Evolutionary conservation across 2,888 invertebrate genomes (phyloP), one percentile per base, ranked within the genome.

Genomic region (Omphaloscelis lunosa): DNA sequence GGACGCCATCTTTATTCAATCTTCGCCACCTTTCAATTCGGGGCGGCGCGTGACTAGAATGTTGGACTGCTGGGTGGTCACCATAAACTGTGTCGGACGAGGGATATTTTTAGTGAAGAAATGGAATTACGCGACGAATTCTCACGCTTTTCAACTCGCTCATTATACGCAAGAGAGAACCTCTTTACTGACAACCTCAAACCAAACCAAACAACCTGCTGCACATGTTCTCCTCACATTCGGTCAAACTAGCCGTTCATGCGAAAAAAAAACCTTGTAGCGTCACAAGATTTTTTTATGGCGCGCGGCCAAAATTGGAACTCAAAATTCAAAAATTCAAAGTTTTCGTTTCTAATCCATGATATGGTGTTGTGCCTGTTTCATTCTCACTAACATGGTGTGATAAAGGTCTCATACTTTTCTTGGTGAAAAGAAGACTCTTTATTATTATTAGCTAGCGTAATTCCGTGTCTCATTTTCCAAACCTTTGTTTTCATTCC

Each of bases 1-100:
- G 69, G 79, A 75, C 83, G 90, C 92, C 93, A 94, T 94, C 93
- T 94, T 94, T 94, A 94, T 94, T 94, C 94, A 94, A 94, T 94
- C 92, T 92, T 92, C 91, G 91, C 90, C 93, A 94, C 94, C 94
- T 94, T 93, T 94, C 94, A 92, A 92, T 93, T 91, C 90, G 91
- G 87, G 75, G 75, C 70, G 91, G 82, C 82, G 88, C 94, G 94
- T 94, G 94, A 91, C 91, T 77, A 2, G 94, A 92, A 90, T 94
- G 75, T 73, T 84, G 53, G 69, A 65, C 53, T 39, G 45, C 23
- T 58, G 68, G 66, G 76, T 71, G 77, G 86, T 83, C 78, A 85
- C 88, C 86, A 87, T 67, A 48, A 69, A 65, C 39, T 71, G 12
- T 65, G 63, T 34, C 39, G 66, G 4, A 29, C 39, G 63, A 59